Evolutionary conservation across 1,140 invertebrate species (phyloP).

Genomic region (Mylabris phalerata): DNA sequence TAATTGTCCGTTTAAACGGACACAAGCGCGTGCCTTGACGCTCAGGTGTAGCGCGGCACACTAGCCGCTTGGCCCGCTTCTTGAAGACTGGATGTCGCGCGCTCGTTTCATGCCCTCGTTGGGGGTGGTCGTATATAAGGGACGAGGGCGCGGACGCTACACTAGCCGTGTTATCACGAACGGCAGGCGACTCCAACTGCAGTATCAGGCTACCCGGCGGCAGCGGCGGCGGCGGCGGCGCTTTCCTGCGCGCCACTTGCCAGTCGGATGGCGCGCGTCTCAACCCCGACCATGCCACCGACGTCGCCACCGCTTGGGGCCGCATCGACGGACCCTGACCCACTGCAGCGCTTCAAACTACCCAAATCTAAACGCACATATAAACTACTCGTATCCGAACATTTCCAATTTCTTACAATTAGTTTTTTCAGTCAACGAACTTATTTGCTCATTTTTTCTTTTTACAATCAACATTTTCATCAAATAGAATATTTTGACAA

Average conservation of each 20-base stretch:
- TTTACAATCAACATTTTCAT: no score
- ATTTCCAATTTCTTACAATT: no score
- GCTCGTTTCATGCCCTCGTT: conserved; percentile 35
- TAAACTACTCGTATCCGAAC: no score
- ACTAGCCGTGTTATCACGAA: conserved; percentile 33
- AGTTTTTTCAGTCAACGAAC: no score
- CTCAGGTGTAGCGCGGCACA: neutral
- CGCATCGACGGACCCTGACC: neutral
- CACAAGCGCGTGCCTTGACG: neutral
- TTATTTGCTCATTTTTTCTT: no score
- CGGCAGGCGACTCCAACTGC: conserved; percentile 38
- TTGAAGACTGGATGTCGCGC: conserved; percentile 38
- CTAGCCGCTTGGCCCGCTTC: conserved; percentile 35
- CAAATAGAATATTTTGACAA: no score
- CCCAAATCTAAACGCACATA: no score
- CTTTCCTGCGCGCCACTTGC: conserved; percentile 33
- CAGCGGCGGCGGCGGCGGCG: conserved; percentile 30
- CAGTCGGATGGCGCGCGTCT: conserved; percentile 20
- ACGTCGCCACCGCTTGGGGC: conserved; percentile 4
- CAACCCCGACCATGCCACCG: conserved; percentile 1
- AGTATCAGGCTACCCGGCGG: conserved; percentile 26
- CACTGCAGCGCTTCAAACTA: no score
- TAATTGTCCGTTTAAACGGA: conserved; percentile 6
- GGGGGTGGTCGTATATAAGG: conserved; percentile 25
- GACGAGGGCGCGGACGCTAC: conserved; percentile 31